phyloP scores from a whole-genome alignment of 2,113 vertebrate genomes.

The Eulemur rufifrons region DNA sequence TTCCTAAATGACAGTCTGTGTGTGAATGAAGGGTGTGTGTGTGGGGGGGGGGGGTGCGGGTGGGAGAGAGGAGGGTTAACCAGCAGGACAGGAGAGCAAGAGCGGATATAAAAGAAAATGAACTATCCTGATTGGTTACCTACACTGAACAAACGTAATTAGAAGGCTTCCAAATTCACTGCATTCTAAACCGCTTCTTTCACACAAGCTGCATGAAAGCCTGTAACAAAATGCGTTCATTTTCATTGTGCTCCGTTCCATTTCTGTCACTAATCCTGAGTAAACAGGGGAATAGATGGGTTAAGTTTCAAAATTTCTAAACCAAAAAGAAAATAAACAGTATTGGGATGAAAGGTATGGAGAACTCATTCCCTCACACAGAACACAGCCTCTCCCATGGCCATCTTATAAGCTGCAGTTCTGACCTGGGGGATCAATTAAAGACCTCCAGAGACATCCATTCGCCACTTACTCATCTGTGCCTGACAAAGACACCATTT shows the following conservation, averaged over 20 bases:
- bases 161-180: neutral
- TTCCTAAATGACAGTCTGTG: neutral
- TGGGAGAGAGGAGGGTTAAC: neutral
- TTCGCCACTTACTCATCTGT: neutral
- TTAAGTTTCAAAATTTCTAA: slow-evolving; percentile 64
- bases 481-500: neutral
- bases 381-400: neutral
- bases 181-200: neutral
- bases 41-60: neutral
- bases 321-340: slow-evolving; percentile 65
- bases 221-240: neutral
- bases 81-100: neutral
- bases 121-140: neutral
- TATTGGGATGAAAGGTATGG: slow-evolving; percentile 59
- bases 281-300: slow-evolving; percentile 27
- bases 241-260: neutral
- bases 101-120: neutral
- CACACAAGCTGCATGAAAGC: neutral
- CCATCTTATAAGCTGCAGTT: neutral
- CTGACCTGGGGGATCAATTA: neutral
- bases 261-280: slow-evolving; percentile 34
- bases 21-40: neutral
- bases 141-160: neutral
- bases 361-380: neutral
- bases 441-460: neutral